Conservation (phyloP, 2,888 invertebrate species). For the Brenthis daphne region DNA sequence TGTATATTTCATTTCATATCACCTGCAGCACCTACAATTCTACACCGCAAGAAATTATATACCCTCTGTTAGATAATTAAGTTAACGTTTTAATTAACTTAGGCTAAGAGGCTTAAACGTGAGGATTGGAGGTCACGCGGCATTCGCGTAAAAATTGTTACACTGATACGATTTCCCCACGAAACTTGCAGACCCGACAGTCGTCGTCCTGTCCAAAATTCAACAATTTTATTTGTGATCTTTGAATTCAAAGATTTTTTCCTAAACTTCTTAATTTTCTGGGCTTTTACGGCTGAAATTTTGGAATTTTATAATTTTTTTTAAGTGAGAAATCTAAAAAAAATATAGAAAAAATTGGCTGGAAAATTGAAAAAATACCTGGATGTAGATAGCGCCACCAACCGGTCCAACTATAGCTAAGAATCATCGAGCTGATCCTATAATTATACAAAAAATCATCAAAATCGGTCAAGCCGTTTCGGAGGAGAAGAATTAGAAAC, state of each 20-base stretch:
- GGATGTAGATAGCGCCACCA: too few species aligned
- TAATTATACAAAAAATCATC: background rate
- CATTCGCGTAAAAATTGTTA: constrained; percentile 11
- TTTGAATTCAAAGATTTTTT: too few species aligned
- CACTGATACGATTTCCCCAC: constrained; percentile 8
- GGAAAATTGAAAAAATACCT: too few species aligned
- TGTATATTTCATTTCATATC: background rate
- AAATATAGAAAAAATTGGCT: too few species aligned
- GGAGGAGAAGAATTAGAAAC: background rate
- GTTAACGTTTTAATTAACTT: constrained; percentile 37
- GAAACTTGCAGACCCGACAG: background rate
- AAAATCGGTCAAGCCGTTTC: background rate
- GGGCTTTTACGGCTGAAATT: too few species aligned
- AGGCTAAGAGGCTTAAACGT: constrained; percentile 32
- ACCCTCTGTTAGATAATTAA: constrained; percentile 31
- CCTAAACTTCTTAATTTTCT: too few species aligned
- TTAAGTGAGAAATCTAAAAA: too few species aligned
- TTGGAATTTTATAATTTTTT: too few species aligned
- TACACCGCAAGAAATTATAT: background rate
- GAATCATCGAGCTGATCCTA: background rate
- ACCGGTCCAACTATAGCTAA: background rate
- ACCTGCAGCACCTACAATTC: too few species aligned
- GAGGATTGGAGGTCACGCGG: constrained; percentile 20
- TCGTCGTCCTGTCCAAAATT: too few species aligned
- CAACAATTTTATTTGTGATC: too few species aligned